Percentiles rank a stretch among this genome's conserved stretches.
Evolutionary conservation across 2,797 vertebrate genomes (phyloP).

Genomic region (Gymnocypris eckloni): DNA sequence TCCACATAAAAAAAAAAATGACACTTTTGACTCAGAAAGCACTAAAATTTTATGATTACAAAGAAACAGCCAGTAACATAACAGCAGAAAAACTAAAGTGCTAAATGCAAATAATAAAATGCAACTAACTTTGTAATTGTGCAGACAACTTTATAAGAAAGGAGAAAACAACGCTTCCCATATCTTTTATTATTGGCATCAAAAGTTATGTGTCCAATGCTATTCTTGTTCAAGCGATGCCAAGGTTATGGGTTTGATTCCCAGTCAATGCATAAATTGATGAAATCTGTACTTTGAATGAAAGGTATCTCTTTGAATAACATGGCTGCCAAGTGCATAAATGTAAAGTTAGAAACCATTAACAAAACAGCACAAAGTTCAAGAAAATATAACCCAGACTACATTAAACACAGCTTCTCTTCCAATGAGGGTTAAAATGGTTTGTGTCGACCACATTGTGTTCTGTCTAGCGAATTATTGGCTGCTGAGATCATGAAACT

Average conservation of each 20-base stretch:
- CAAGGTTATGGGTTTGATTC: neutral
- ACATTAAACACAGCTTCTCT: neutral
- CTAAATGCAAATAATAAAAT: neutral
- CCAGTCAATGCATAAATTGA: neutral
- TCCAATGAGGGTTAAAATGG: neutral
- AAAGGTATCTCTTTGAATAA: neutral
- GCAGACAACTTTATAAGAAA: neutral
- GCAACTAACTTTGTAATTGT: neutral
- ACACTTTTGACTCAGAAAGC: neutral
- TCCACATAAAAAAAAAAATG: neutral
- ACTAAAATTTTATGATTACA: neutral
- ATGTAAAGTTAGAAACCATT: neutral
- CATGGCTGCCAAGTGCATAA: neutral
- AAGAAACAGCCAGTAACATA: neutral
- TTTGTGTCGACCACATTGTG: neutral
- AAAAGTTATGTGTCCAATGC: neutral
- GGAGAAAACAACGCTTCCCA: neutral
- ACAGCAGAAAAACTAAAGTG: neutral
- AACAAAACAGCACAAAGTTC: slow-evolving; percentile 8
- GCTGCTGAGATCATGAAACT: neutral
- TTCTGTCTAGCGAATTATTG: neutral
- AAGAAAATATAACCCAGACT: slow-evolving; percentile 14
- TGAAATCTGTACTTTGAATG: neutral
- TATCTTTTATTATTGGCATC: neutral
- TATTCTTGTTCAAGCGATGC: neutral